These are phyloP conservation scores for Hoplostethus atlanticus DNA, from an alignment of 2,797 vertebrate genomes.

Conservation along the genomic window DNA sequence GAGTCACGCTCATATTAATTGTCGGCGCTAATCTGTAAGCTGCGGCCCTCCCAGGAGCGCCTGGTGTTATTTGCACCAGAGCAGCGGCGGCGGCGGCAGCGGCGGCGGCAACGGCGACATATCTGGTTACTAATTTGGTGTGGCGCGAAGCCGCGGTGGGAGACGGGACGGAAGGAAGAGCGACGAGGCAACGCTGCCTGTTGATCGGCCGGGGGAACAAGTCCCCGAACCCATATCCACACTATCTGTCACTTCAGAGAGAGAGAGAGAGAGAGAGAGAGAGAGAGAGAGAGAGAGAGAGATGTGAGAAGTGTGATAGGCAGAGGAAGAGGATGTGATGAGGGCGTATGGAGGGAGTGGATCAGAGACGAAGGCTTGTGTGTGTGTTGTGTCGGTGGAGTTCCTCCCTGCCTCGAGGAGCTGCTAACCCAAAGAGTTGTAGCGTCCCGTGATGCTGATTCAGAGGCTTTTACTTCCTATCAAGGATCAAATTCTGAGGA, in stretches of 20 bases:
- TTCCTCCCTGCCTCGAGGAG: no score
- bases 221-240: conserved; percentile 39
- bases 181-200: conserved; percentile 45
- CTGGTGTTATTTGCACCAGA: conserved; percentile 67
- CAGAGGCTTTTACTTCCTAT: no score
- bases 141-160: conserved; percentile 70
- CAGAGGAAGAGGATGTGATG: conserved; percentile 23
- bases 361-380: conserved; percentile 21
- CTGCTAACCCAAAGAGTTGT: no score
- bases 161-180: conserved; percentile 50
- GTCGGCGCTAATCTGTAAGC: conserved; percentile 77
- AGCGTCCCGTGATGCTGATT: no score
- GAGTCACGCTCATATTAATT: conserved; percentile 69
- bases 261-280: conserved; percentile 18
- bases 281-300: background rate
- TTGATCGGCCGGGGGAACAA: conserved; percentile 61
- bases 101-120: conserved; percentile 56
- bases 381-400: conserved; percentile 36
- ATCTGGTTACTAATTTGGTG: conserved; percentile 78
- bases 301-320: conserved; percentile 20
- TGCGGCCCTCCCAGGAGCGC: conserved; percentile 66
- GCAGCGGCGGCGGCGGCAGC: conserved; percentile 49
- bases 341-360: conserved; percentile 53
- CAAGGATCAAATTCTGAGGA: no score
- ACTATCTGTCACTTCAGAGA: conserved; percentile 52